Base-by-base conservation (phyloP, 2,113 vertebrate species). In the Leiothrix lutea region DNA sequence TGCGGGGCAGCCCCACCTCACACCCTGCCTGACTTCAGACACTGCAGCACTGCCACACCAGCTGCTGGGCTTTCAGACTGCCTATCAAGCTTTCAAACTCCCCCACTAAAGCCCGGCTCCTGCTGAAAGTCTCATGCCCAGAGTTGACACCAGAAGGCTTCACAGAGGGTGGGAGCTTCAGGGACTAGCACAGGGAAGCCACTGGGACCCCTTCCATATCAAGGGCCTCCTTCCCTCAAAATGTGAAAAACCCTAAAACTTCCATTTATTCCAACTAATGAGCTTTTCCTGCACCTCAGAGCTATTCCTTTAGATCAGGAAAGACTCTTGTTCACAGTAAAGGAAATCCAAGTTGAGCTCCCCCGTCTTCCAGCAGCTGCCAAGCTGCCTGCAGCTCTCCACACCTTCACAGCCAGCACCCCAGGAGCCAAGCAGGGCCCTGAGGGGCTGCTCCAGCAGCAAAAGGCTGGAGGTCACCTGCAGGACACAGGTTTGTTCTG, bases 301-400 rank as follows among this genome's bases (percentile, higher is more conserved):
- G 84, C 69, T 11, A 8, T 16, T 20, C 33, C 51, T 38, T 24
- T 11, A 1, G 2, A 2, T 12, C 26, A 83, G 54, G 47, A 38
- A 58, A 42, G 62, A 16, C 6, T 31, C 33, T 2, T 6, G 17
- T 35, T 61, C 7, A 3, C 28, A 36, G 73, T 54, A 31, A 45
- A 3, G 25, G n/a, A 14, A 54, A 81, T 36, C 65, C 20, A 9
- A 28, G 67, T 0, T 7, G 29, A 26, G 45, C 14, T 42, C 11
- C 18, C 35, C 2, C 3, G 6, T 8, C 44, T 28, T 2, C 6
- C 5, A 5, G 14, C 0, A 0, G 70, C 8, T 0, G 12, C 14
- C 0, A 0, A 36, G 33, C 33, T 54, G 48, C 6, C 50, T 24
- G 65, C 8, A 35, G 61, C 69, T 66, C 66, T 28, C 2, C 21